phyloP scores from a whole-genome alignment of 2,113 vertebrate genomes.

The Malurus alboscapulatus region DNA sequence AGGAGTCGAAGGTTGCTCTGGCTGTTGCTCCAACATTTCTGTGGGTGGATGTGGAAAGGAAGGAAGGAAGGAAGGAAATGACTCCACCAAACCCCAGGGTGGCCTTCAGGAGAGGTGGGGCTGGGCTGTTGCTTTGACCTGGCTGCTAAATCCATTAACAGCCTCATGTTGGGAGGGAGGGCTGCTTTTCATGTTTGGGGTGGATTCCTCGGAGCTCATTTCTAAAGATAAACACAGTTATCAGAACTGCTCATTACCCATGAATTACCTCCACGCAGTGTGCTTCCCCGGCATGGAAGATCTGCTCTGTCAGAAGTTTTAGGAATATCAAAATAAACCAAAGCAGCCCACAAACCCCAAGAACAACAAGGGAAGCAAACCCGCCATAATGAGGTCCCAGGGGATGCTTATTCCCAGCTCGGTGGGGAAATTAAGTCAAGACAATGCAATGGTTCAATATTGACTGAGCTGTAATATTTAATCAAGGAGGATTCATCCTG shows the following conservation, averaged over 20 bases:
- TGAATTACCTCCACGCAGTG: neutral
- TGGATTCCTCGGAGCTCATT: neutral
- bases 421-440: conserved; percentile 24
- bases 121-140: neutral
- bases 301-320: neutral
- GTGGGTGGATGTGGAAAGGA: neutral
- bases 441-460: conserved; percentile 54
- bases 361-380: conserved; percentile 14
- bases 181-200: neutral
- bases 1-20: neutral
- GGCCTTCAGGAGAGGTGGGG: neutral
- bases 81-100: neutral
- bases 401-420: conserved; percentile 1
- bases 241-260: neutral
- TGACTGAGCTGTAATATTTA: conserved; percentile 57
- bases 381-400: conserved; percentile 27
- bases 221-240: neutral
- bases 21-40: neutral
- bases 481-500: conserved; percentile 47
- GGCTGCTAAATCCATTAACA: neutral
- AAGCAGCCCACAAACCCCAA: neutral
- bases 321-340: neutral
- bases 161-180: neutral
- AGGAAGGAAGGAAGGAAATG: neutral
- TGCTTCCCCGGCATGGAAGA: neutral